phyloP scores from a whole-genome alignment of 2,888 invertebrate species.

The Trachelus troglodyta region DNA sequence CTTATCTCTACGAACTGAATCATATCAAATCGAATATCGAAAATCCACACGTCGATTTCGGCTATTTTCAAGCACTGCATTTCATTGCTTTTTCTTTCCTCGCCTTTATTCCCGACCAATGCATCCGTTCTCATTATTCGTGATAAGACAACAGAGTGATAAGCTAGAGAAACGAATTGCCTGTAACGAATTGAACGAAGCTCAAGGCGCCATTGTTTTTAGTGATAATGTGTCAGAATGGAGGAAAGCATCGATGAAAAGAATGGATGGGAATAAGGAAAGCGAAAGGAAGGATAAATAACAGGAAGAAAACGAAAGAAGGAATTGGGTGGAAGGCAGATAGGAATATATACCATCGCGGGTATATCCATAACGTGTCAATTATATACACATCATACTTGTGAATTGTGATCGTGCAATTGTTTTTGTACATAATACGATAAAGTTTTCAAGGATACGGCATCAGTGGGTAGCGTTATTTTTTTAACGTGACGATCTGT shows the following conservation, averaged over 20 bases:
- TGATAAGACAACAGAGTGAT: not conserved
- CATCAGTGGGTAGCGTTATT: slow-evolving; percentile 26
- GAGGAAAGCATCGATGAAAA: not conserved
- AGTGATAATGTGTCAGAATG: not conserved
- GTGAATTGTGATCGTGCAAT: slow-evolving; percentile 56
- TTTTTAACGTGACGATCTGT: slow-evolving; percentile 30
- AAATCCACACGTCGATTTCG: not conserved
- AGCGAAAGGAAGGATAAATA: not conserved
- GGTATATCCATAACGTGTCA: slow-evolving; percentile 44
- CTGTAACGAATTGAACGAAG: not conserved
- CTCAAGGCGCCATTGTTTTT: not conserved
- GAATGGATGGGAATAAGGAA: not conserved
- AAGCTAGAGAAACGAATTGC: not conserved
- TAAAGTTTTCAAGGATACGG: slow-evolving; percentile 3
- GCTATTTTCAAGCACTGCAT: not conserved
- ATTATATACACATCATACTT: slow-evolving; percentile 52
- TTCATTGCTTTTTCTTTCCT: not conserved
- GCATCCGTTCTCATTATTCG: not conserved
- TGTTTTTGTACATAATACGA: slow-evolving; percentile 39
- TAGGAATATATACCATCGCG: slow-evolving; percentile 3
- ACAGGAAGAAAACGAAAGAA: not conserved
- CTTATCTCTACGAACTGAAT: slow-evolving; percentile 25
- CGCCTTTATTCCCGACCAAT: not conserved
- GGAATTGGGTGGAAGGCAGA: not conserved
- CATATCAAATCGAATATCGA: slow-evolving; percentile 39